Evolutionary conservation across 2,797 vertebrate genomes (phyloP), one percentile per base, ranked within the genome.

Genomic region (Phataginus tetradactyla): DNA sequence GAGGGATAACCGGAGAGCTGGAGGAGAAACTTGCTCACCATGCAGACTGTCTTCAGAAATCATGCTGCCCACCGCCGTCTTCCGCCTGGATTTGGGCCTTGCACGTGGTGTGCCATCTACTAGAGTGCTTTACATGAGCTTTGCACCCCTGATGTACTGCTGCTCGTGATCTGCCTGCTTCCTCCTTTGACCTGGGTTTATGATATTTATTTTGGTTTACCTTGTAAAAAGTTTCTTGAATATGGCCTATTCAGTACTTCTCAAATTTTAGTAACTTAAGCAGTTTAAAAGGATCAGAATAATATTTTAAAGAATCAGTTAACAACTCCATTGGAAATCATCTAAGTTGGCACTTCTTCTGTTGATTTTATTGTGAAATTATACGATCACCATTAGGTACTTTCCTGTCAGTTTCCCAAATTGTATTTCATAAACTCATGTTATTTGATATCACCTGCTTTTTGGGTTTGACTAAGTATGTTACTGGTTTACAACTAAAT

Each of bases 381-480:
- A 17, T 18, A 25, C 20, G 39, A 1, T 81, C 42, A 68, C 37
- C 9, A 42, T 10, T 49, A 94, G 53, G 29, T 75, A 21, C 32
- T 66, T 96, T 55, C 39, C 66, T 49, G 17, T 72, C 34, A 87
- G 0, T 84, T 77, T 80, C 57, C 27, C 27, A 32, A 11, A 69
- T 93, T 93, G 78, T 94, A 55, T 63, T 94, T 94, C n/a, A 86
- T 51, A 92, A 95, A 86, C 94, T 86, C 27, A 66, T 94, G 53
- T 88, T 91, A 74, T 66, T 96, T 94, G 32, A n/a, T 94, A 39
- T 55, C 63, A 74, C 29, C 53, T 93, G 39, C 37, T 34, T 86
- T 90, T 84, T 75, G 34, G 21, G 86, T 86, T 96, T 63, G 14
- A 83, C 51, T 74, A n/a, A 61, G 14, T 72, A n/a, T 78, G 11